Conservation (phyloP, 2,797 vertebrate species). For the Brotula barbata region DNA sequence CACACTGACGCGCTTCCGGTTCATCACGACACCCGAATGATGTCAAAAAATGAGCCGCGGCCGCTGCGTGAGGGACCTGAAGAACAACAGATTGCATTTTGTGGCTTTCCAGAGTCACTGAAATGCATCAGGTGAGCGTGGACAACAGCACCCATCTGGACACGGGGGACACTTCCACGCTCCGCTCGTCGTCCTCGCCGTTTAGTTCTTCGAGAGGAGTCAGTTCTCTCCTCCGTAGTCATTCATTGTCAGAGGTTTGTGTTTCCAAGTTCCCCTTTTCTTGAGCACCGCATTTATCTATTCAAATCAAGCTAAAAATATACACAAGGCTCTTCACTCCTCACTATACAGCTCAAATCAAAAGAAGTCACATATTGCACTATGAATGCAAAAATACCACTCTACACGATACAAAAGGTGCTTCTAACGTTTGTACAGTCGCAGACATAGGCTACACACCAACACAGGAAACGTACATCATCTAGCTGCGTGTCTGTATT, state of each 20-base stretch:
- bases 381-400: conserved; percentile 69
- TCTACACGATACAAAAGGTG: conserved; percentile 68
- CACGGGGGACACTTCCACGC: conserved; percentile 18
- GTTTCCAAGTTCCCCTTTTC: conserved; percentile 19
- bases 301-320: conserved; percentile 21
- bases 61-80: too few species aligned
- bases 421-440: conserved; percentile 61
- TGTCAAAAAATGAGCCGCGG: conserved; percentile 32
- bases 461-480: conserved; percentile 57
- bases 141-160: conserved; percentile 13
- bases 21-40: conserved; percentile 50
- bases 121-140: not conserved
- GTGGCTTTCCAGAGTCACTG: conserved; percentile 17
- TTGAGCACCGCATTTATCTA: conserved; percentile 19
- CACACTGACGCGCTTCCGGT: conserved; percentile 8
- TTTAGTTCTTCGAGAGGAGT: conserved; percentile 29
- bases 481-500: conserved; percentile 53
- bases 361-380: conserved; percentile 77
- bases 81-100: conserved; percentile 24
- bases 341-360: conserved; percentile 51
- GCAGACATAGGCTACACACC: conserved; percentile 62
- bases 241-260: conserved; percentile 17
- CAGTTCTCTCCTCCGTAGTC: conserved; percentile 2
- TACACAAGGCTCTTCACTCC: conserved; percentile 23
- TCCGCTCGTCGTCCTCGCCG: conserved; percentile 31